A percentile compares a stretch with the other conserved stretches of the same genome.
Conservation (phyloP, 2,888 invertebrate genomes). For the Watsonalla binaria region DNA sequence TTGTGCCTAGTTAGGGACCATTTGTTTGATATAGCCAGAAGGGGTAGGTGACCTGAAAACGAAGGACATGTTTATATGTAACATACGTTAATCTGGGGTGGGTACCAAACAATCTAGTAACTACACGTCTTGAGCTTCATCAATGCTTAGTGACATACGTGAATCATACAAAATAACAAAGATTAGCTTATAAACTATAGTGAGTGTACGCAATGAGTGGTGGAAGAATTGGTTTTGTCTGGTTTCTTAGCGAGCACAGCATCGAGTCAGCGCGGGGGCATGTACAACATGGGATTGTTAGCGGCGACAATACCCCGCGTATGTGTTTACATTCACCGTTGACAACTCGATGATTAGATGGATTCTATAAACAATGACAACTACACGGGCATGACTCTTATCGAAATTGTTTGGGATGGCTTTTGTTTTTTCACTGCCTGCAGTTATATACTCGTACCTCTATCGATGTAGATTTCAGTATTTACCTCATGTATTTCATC, state of each 20-base stretch:
- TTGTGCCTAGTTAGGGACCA: no score
- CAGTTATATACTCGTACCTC: no score
- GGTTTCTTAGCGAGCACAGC: slow-evolving; percentile 12
- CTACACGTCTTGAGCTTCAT: no score
- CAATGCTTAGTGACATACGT: no score
- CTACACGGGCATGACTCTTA: slow-evolving; percentile 33
- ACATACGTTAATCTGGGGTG: no score
- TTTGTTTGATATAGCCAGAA: no score
- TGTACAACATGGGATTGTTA: slow-evolving; percentile 69
- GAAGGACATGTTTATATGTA: no score
- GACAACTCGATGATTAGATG: slow-evolving; percentile 48
- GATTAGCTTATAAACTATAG: slow-evolving; percentile 10
- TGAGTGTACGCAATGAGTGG: slow-evolving; percentile 18
- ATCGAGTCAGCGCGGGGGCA: slow-evolving; percentile 52
- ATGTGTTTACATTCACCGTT: slow-evolving; percentile 45
- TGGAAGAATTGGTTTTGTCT: slow-evolving; percentile 28
- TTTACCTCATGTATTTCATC: no score
- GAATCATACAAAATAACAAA: slow-evolving; percentile 1
- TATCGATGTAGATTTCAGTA: no score
- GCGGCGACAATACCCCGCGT: slow-evolving; percentile 50
- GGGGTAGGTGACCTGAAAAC: no score
- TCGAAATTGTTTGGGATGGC: slow-evolving; percentile 27
- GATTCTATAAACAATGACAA: slow-evolving; percentile 54
- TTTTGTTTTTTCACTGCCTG: slow-evolving; percentile 2
- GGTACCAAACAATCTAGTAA: no score